phyloP scores from a whole-genome alignment of 2,888 invertebrate species.

The Phymatocera aterrima region DNA sequence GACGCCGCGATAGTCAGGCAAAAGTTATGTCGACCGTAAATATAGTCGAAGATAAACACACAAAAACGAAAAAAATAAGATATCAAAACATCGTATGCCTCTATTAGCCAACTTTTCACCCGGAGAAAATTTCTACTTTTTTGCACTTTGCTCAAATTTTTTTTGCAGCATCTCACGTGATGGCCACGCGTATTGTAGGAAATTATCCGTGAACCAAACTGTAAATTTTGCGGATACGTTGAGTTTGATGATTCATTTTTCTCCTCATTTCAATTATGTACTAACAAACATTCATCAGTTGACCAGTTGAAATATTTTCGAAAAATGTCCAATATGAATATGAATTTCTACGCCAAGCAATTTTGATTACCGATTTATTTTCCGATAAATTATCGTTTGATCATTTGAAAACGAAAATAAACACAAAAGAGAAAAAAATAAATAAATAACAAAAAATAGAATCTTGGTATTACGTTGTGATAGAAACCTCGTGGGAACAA shows the following conservation, averaged over 20 bases:
- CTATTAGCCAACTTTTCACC: background rate
- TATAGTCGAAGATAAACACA: constrained; percentile 6
- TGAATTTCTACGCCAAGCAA: no score
- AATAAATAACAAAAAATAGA: background rate
- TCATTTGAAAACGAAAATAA: no score
- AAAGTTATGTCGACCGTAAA: constrained; percentile 22
- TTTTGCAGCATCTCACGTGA: background rate
- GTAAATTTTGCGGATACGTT: constrained; percentile 8
- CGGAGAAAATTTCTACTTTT: background rate
- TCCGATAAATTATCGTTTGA: no score
- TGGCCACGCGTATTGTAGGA: background rate
- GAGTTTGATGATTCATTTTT: background rate
- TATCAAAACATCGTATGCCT: background rate
- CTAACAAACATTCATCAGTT: background rate
- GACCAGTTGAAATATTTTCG: background rate
- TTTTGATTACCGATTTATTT: no score
- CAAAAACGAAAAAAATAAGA: background rate
- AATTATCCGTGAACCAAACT: background rate
- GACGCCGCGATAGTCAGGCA: constrained; percentile 19
- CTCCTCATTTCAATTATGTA: background rate
- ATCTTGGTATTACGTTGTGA: background rate
- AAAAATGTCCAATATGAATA: background rate
- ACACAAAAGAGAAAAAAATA: no score
- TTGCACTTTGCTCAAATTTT: background rate
- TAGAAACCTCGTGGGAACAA: background rate